Base-by-base conservation (phyloP, 2,888 invertebrate species). In the Mallateleia sp. region DNA sequence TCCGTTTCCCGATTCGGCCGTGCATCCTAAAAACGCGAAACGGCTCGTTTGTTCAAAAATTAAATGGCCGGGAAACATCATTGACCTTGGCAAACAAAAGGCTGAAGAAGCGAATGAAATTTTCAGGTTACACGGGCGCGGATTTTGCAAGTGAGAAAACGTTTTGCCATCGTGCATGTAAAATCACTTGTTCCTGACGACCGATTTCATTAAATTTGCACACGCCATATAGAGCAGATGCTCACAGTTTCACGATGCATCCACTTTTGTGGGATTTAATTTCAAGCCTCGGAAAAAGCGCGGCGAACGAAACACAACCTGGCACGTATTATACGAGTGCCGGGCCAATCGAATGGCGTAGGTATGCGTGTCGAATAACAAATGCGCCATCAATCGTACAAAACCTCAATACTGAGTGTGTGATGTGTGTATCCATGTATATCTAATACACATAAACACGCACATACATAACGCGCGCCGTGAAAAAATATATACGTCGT, bases 311-410 rank as follows among this genome's bases (percentile, higher is more conserved):
- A 82, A 82, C 74, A 69, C 82, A 82, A 54, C 75, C 62, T 69
- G 69, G 75, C 67, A 75, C 75, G 82, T 82, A 75, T 52, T 42
- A 82, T 54, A 60, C 69, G 45, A 47, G 66, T 80, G 47, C 50
- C 38, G 42, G 75, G 62, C 64, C 74, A 85, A 80, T 80, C 71
- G 60, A 85, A 85, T 85, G 60, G 75, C 38, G 47, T 32, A 50
- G 56, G 67, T 85, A 75, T 85, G 85, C 79, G 79, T 75, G 75
- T 85, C 79, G 85, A 85, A 85, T 85, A 85, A 85, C 79, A 85
- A 85, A 80, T 74, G 85, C 56, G 52, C 85, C 56, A 85, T 85
- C 74, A 85, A 85, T 85, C 85, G 74, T 69, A 34, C 64, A 60
- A 84, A 79, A 84, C 67, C 79, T 79, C 84, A 74, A 84, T 74